Conservation (phyloP, 2,113 vertebrate species). For the Marcusenius ussheri region DNA sequence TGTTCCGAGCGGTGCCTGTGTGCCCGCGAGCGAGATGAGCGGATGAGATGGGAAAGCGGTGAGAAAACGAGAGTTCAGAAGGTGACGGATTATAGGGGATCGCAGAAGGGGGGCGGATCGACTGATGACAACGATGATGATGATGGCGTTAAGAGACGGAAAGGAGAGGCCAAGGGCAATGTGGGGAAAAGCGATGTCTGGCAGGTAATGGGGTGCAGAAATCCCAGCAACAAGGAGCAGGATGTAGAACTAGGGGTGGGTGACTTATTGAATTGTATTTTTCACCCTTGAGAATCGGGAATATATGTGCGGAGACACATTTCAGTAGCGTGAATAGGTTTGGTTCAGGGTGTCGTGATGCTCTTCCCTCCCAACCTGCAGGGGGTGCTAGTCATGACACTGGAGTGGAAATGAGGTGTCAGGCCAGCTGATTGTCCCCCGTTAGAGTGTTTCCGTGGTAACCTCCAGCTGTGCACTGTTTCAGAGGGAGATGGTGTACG, state of each 20-base stretch:
- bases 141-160: neutral
- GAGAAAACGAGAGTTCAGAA: neutral
- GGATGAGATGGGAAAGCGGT: neutral
- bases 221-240: neutral
- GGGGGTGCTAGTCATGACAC: neutral
- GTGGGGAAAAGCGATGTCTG: neutral
- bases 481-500: constrained; percentile 92
- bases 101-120: neutral
- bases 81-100: neutral
- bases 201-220: neutral
- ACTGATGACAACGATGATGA: neutral
- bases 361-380: neutral
- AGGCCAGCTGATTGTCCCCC: neutral
- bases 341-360: neutral
- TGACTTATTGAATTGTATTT: neutral
- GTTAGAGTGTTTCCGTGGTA: neutral
- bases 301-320: neutral
- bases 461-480: constrained; percentile 14
- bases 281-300: neutral
- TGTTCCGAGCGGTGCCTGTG: neutral
- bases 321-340: neutral
- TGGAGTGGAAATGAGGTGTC: neutral
- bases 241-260: neutral
- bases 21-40: neutral
- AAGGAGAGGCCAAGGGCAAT: neutral